Evolutionary conservation across 1,140 invertebrate species (phyloP), one percentile per base, ranked within the genome.

Genomic region (Drosophila varians): DNA sequence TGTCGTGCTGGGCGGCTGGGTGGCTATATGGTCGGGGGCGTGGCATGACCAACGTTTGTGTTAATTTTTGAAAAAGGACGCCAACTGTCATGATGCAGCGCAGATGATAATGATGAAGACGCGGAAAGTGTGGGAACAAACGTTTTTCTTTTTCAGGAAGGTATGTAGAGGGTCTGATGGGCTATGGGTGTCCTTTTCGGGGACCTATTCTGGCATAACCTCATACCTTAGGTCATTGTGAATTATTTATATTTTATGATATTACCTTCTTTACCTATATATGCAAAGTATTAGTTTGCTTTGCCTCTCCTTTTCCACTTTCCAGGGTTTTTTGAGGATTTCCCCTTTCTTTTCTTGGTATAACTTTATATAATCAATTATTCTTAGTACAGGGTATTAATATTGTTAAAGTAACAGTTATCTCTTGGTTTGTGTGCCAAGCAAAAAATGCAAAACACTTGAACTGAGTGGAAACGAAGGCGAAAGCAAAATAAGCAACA

Each of bases 371-470:
- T n/a, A n/a, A n/a, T n/a, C n/a, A n/a, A n/a, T n/a, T n/a, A n/a
- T 16, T 38, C 36, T 31, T 31, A 31, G 7, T 31, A 31, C 28
- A 31, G 28, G 28, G 28, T 31, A 31, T 31, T 11, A 31, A 1
- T 31, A 3, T 0, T 3, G 28, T 31, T 8, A 3, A 31, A 31
- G 4, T 3, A 11, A 9, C 14, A 19, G 62, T 51, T 64, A 28
- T 56, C 14, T 18, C 43, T 48, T 23, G 31, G 18, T 48, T 61
- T 42, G 19, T 40, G 56, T 64, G 43, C 43, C 34, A 62, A 73
- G 70, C 58, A 64, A 58, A 61, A 84, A 79, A 84, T 83, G 78
- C 80, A 83, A 79, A 83, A 86, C 79, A 83, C 79, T 83, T 83
- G 75, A 83, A 75, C 74, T 86, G 75, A 83, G 74, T 83, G 79